Conservation (phyloP, 2,797 vertebrate species). For the Galagoides demidoff region DNA sequence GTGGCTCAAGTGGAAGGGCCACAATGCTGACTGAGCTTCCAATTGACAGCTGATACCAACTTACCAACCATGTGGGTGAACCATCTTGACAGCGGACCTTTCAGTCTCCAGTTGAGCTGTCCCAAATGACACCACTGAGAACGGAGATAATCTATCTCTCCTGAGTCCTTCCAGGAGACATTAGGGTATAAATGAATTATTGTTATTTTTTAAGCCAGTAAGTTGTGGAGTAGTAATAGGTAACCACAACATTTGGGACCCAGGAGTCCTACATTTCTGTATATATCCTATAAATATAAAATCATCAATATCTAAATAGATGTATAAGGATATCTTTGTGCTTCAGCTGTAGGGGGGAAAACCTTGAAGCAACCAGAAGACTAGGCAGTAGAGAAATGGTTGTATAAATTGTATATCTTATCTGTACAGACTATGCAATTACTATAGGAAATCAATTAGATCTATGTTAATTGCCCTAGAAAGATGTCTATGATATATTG, state of each 20-base stretch:
- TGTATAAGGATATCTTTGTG: not conserved
- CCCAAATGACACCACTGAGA: not conserved
- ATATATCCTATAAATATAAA: not conserved
- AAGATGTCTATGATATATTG: not conserved
- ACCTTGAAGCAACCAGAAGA: not conserved
- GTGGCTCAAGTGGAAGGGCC: not conserved
- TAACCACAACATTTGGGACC: not conserved
- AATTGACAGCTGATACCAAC: not conserved
- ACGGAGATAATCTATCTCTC: not conserved
- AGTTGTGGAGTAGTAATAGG: slow-evolving; percentile 3
- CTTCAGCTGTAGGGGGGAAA: not conserved
- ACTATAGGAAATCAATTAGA: not conserved
- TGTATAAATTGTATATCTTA: not conserved
- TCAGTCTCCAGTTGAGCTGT: not conserved
- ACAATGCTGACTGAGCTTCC: not conserved
- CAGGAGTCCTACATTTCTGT: not conserved
- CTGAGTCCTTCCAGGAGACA: not conserved
- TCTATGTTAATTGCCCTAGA: not conserved
- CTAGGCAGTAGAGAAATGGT: not conserved
- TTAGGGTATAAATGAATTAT: not conserved
- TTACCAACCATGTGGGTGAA: not conserved
- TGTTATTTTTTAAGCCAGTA: slow-evolving; percentile 15
- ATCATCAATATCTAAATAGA: not conserved
- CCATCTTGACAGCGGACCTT: not conserved
- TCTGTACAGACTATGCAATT: not conserved